Percentiles rank a stretch among this genome's conserved stretches.
Evolutionary conservation across 2,113 vertebrate species (phyloP).

Genomic region (Piprites chloris): DNA sequence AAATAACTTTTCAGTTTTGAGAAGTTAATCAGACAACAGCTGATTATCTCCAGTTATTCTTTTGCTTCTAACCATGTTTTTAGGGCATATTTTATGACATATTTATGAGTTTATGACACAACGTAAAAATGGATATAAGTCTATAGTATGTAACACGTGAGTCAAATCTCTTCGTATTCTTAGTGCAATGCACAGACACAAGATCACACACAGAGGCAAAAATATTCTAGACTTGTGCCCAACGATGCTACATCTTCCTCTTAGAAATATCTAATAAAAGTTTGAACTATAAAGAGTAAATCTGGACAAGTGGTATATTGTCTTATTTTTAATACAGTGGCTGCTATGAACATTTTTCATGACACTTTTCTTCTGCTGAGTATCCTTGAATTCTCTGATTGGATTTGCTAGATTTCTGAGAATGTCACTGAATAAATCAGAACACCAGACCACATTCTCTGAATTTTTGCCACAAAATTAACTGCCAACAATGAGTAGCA

Average conservation of each 20-base stretch:
- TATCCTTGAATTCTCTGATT: not conserved
- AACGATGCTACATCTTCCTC: not conserved
- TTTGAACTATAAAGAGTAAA: not conserved
- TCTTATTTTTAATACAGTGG: not conserved
- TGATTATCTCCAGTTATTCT: not conserved
- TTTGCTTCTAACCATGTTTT: not conserved
- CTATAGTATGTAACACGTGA: fast-evolving
- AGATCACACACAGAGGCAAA: not conserved
- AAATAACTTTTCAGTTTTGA: not conserved
- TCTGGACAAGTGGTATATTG: not conserved
- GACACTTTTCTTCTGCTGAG: not conserved
- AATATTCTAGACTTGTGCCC: not conserved
- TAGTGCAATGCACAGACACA: not conserved
- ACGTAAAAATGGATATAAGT: not conserved
- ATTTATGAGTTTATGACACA: not conserved
- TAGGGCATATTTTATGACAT: not conserved
- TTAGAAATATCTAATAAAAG: not conserved
- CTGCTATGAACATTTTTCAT: not conserved
- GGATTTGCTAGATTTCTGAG: not conserved
- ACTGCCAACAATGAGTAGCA: not conserved
- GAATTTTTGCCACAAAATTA: constrained; percentile 26
- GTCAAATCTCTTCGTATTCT: not conserved
- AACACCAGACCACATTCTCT: not conserved
- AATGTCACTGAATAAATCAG: constrained; percentile 3
- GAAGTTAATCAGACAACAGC: not conserved